Percentiles rank a stretch among this genome's conserved stretches.
phyloP scores from a whole-genome alignment of 2,797 vertebrate genomes.

The Natrix natrix region DNA sequence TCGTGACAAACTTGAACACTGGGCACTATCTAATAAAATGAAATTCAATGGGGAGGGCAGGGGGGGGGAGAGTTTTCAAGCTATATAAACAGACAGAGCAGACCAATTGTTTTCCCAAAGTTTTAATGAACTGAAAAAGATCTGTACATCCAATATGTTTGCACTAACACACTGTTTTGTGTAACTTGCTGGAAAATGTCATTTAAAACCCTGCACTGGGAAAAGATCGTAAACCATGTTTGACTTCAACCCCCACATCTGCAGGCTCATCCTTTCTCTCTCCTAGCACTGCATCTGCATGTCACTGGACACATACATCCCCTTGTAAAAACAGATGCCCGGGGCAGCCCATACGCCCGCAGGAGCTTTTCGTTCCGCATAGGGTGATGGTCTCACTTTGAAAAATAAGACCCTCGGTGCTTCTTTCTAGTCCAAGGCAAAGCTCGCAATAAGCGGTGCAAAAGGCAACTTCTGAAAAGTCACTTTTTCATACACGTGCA shows the following conservation, averaged over 20 bases:
- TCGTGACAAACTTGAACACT: too few species aligned
- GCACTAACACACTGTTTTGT: not conserved
- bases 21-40: too few species aligned
- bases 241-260: not conserved
- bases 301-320: not conserved
- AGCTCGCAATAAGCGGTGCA: slow-evolving; percentile 8
- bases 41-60: not conserved
- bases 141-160: not conserved
- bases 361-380: rapidly evolving
- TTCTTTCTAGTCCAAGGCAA: slow-evolving; percentile 33
- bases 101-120: not conserved
- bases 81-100: not conserved
- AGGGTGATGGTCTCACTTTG: not conserved
- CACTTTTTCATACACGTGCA: slow-evolving; percentile 14
- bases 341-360: not conserved
- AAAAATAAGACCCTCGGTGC: slow-evolving; percentile 14
- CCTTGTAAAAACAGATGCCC: slow-evolving; percentile 32
- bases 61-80: not conserved
- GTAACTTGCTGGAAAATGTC: not conserved
- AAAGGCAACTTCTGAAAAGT: slow-evolving; percentile 50
- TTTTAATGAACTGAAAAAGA: not conserved
- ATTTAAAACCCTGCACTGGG: not conserved
- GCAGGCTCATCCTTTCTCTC: rapidly evolving
- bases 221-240: not conserved
- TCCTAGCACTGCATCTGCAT: not conserved